phyloP scores from a whole-genome alignment of 2,797 vertebrate genomes.

The Xerus rutilus region DNA sequence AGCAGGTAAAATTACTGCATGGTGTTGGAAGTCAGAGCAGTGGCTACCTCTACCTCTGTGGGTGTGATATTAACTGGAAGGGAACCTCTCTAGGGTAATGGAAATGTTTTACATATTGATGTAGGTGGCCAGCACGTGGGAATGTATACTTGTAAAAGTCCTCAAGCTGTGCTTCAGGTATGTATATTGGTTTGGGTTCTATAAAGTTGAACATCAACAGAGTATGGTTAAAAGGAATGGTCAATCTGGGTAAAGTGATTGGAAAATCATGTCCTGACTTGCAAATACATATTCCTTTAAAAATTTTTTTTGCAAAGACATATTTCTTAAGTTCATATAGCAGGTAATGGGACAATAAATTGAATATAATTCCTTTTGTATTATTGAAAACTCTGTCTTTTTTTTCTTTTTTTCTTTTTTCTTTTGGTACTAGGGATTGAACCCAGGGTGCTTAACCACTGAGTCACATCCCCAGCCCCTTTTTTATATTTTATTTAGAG shows the following conservation, averaged over 20 bases:
- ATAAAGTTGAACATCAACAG: slow-evolving; percentile 22
- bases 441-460: too few relatives aligned
- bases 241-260: slow-evolving; percentile 40
- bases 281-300: background rate
- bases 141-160: background rate
- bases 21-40: background rate
- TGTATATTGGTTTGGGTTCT: background rate
- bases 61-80: background rate
- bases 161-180: slow-evolving; percentile 47
- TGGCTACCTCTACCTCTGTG: background rate
- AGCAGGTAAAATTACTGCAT: background rate
- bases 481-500: too few relatives aligned
- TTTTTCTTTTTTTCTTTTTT: too few relatives aligned
- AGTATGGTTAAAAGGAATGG: background rate
- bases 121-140: background rate
- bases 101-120: slow-evolving; percentile 19
- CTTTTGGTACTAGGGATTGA: too few relatives aligned
- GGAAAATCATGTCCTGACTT: slow-evolving; percentile 41
- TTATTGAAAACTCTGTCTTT: background rate
- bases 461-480: too few relatives aligned
- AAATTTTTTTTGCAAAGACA: background rate
- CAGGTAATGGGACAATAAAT: slow-evolving; percentile 29
- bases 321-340: slow-evolving; percentile 41
- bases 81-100: background rate
- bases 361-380: background rate